These are phyloP conservation scores for Phymastichus coffea DNA, from an alignment of 1,140 invertebrate species.

Conservation along the genomic window DNA sequence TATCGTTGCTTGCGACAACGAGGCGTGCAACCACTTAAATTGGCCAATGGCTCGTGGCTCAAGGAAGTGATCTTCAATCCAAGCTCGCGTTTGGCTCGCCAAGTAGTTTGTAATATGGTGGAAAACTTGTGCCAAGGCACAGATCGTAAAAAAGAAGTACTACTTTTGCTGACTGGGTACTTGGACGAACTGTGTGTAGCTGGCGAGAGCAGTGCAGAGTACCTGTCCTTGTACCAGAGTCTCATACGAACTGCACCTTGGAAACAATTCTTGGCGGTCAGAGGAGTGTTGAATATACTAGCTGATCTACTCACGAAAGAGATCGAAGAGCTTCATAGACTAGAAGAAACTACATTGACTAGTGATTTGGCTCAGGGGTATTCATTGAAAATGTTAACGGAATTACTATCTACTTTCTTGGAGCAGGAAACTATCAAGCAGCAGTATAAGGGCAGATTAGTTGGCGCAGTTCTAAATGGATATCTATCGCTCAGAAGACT, in stretches of 20 bases:
- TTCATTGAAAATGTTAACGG: conserved; percentile 83
- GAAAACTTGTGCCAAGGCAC: conserved; percentile 77
- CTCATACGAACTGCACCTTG: conserved; percentile 82
- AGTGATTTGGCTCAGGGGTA: conserved; percentile 93
- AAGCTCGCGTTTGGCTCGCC: conserved; percentile 82
- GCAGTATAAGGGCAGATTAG: conserved; percentile 85
- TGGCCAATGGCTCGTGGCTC: conserved; percentile 77
- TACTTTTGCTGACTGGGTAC: conserved; percentile 86
- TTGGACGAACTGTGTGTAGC: conserved; percentile 79
- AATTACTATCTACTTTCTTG: conserved; percentile 81
- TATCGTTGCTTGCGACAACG: conserved; percentile 47
- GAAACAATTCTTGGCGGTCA: conserved; percentile 90
- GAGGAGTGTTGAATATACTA: conserved; percentile 80
- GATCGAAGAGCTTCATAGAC: conserved; percentile 79
- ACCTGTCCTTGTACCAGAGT: conserved; percentile 81
- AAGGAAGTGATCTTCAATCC: conserved; percentile 88
- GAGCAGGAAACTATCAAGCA: conserved; percentile 81
- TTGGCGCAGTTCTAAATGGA: conserved; percentile 88
- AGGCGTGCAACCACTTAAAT: conserved; percentile 54
- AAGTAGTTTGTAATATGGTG: conserved; percentile 86
- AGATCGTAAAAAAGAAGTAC: conserved; percentile 71
- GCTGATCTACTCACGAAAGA: conserved; percentile 84
- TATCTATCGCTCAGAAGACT: conserved; percentile 88
- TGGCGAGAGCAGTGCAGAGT: conserved; percentile 91
- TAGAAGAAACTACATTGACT: conserved; percentile 89